Evolutionary conservation across 2,113 vertebrate species (phyloP).

Genomic region (Atractosteus spatula): DNA sequence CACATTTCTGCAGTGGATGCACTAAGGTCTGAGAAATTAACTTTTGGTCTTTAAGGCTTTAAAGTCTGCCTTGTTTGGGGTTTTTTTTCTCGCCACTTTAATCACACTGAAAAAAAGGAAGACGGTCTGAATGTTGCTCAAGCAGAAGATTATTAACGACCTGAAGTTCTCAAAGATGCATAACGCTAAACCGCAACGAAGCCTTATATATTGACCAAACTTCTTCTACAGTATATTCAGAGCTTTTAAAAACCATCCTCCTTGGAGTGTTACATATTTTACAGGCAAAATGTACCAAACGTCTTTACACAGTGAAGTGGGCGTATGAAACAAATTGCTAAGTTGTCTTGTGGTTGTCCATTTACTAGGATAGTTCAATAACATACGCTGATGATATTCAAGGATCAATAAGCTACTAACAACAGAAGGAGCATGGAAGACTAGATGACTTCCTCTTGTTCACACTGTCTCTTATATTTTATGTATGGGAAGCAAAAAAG

Average conservation of each 20-base stretch:
- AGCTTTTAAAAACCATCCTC: constrained; percentile 10
- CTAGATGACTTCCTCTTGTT: constrained; percentile 2
- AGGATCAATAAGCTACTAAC: constrained; percentile 42
- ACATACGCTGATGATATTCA: constrained; percentile 27
- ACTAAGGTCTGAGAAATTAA: too few relatives aligned
- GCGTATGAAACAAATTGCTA: not conserved
- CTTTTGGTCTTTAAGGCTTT: too few relatives aligned
- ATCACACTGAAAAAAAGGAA: not conserved
- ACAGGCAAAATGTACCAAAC: not conserved
- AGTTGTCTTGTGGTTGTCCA: not conserved
- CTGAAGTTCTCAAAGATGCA: constrained; percentile 9
- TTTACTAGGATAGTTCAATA: constrained; percentile 9
- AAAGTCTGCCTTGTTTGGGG: too few relatives aligned
- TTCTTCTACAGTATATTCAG: constrained; percentile 5
- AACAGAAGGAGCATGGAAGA: constrained; percentile 30
- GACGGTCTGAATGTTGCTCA: constrained; percentile 23
- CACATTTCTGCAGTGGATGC: too few relatives aligned
- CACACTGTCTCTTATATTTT: not conserved
- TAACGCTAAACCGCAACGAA: not conserved
- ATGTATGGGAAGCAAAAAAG: too few relatives aligned
- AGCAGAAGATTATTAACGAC: constrained; percentile 21
- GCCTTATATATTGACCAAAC: not conserved
- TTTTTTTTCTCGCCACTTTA: not conserved
- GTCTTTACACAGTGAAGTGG: not conserved
- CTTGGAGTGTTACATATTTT: not conserved